Evolutionary conservation across 2,888 invertebrate species (phyloP).

Genomic region (Tetragonisca angustula): DNA sequence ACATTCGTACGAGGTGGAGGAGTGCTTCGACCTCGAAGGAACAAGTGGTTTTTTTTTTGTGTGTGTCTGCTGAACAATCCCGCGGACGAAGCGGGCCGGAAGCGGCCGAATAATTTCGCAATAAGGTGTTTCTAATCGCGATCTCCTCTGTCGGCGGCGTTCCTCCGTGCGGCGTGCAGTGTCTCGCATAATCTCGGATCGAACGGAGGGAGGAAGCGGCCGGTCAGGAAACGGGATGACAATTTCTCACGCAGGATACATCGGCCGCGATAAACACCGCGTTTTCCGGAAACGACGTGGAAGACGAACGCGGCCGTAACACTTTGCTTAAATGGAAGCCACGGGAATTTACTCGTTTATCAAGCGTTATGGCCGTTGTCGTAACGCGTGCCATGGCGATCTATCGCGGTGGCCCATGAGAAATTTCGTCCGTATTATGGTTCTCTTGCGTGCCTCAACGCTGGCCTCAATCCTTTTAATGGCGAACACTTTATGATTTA

Average conservation of each 20-base stretch:
- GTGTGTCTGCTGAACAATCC: slow-evolving; percentile 23
- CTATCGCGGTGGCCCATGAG: slow-evolving; percentile 44
- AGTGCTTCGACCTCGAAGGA: slow-evolving; percentile 38
- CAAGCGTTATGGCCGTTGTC: slow-evolving; percentile 48
- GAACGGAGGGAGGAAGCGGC: slow-evolving; percentile 44
- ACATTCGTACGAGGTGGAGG: slow-evolving; percentile 5
- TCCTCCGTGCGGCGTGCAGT: slow-evolving; percentile 2
- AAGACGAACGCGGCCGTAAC: slow-evolving; percentile 37
- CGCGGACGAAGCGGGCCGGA: slow-evolving; percentile 47
- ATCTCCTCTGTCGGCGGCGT: slow-evolving; percentile 44
- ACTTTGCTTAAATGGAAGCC: slow-evolving; percentile 45
- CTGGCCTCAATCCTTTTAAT: slow-evolving; percentile 29
- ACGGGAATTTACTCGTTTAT: slow-evolving; percentile 54
- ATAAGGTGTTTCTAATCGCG: slow-evolving; percentile 68
- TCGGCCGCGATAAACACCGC: slow-evolving; percentile 62
- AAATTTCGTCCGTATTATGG: slow-evolving; percentile 32
- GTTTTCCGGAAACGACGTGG: slow-evolving; percentile 36
- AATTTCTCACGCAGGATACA: slow-evolving; percentile 65
- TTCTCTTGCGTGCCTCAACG: neutral
- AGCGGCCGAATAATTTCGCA: slow-evolving; percentile 68
- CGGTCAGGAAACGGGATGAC: slow-evolving; percentile 62
- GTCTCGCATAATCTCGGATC: slow-evolving; percentile 42
- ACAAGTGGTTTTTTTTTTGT: slow-evolving; percentile 7
- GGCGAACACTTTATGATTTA: slow-evolving; percentile 13
- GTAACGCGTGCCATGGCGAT: slow-evolving; percentile 40